These are phyloP conservation scores for Stenichneumon culpator DNA, from an alignment of 2,888 invertebrate genomes.

Conservation along the genomic window DNA sequence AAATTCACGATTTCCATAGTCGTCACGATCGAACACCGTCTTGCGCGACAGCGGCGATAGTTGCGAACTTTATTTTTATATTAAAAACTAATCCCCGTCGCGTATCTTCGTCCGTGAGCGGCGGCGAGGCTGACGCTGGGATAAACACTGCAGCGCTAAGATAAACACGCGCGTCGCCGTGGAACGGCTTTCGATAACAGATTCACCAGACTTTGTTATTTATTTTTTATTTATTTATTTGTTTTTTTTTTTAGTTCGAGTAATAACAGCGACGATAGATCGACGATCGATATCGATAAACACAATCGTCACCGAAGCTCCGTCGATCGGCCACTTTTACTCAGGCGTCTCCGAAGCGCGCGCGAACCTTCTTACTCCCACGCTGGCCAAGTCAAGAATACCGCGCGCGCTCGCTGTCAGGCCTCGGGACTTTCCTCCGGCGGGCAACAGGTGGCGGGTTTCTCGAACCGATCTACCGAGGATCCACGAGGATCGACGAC, in stretches of 20 bases:
- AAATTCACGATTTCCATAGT: constrained; percentile 1
- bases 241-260: background rate
- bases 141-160: background rate
- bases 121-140: background rate
- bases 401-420: constrained; percentile 77
- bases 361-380: constrained; percentile 81
- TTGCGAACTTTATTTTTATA: background rate
- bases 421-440: constrained; percentile 71
- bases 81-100: background rate
- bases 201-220: background rate
- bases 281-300: constrained; percentile 8
- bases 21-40: background rate
- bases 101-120: background rate
- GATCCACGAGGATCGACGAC: constrained; percentile 71
- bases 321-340: constrained; percentile 58
- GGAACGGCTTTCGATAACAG: background rate
- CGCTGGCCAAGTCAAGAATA: constrained; percentile 83
- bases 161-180: background rate
- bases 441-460: constrained; percentile 74
- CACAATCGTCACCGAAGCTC: background rate
- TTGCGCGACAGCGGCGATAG: background rate
- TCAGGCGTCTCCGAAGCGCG: constrained; percentile 75
- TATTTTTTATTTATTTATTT: background rate
- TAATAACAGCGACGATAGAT: background rate
- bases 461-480: constrained; percentile 64